A percentile compares a stretch with the other conserved stretches of the same genome.
Conservation (phyloP, 1,140 invertebrate species). For the Helicoverpa zea region DNA sequence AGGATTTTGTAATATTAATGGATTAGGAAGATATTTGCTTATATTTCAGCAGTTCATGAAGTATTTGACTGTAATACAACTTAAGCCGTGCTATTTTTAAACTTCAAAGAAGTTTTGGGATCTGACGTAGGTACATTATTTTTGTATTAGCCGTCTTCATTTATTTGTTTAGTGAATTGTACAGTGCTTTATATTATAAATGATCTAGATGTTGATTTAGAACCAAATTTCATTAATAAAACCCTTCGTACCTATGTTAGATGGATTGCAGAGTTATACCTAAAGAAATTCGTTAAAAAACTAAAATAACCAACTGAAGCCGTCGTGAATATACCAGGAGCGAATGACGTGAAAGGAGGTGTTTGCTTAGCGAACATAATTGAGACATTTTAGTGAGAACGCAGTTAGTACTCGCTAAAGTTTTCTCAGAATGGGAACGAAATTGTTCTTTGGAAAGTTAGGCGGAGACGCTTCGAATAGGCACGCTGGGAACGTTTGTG, state of each 20-base stretch:
- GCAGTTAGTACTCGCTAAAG: slow-evolving; percentile 54
- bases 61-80: no score
- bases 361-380: slow-evolving; percentile 57
- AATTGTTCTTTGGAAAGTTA: slow-evolving; percentile 56
- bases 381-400: slow-evolving; percentile 59
- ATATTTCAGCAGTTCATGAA: no score
- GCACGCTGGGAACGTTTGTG: slow-evolving; percentile 12
- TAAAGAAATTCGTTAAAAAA: not conserved
- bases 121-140: no score
- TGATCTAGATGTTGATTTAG: no score
- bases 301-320: slow-evolving; percentile 15
- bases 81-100: no score
- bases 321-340: slow-evolving; percentile 10
- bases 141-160: no score
- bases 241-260: no score
- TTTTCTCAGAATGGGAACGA: slow-evolving; percentile 54
- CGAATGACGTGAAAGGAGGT: slow-evolving; percentile 48
- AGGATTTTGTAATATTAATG: slow-evolving; percentile 5
- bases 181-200: no score
- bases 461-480: slow-evolving; percentile 31
- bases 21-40: slow-evolving; percentile 13
- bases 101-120: no score
- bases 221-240: no score
- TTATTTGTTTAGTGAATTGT: no score
- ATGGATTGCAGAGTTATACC: no score